Conservation (phyloP, 2,113 vertebrate genomes). For the Chinchilla lanigera region DNA sequence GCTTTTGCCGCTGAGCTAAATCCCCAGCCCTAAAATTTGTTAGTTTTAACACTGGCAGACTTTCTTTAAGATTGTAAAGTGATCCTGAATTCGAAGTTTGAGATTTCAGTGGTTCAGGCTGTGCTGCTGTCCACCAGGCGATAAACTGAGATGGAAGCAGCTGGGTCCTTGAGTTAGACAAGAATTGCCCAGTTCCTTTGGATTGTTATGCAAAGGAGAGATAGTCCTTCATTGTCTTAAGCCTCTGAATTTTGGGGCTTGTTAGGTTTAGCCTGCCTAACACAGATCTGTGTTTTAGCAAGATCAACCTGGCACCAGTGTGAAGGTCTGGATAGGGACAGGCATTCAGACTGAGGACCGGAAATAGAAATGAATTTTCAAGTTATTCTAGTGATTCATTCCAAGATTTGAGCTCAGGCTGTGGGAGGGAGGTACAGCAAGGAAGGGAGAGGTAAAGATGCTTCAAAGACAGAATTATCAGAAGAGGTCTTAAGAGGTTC, state of each 20-base stretch:
- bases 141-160: neutral
- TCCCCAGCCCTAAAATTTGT: slow-evolving; percentile 5
- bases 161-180: neutral
- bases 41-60: neutral
- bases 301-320: neutral
- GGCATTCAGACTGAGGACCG: neutral
- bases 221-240: neutral
- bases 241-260: neutral
- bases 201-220: neutral
- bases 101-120: neutral
- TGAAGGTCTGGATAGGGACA: neutral
- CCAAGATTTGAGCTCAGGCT: neutral
- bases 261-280: neutral
- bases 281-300: neutral
- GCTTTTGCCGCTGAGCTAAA: too few species aligned
- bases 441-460: neutral
- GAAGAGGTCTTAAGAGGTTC: neutral
- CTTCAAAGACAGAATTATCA: neutral
- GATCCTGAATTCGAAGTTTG: neutral
- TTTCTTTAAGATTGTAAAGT: neutral
- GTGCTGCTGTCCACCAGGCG: neutral
- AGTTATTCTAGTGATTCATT: neutral
- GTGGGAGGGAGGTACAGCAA: neutral
- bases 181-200: neutral
- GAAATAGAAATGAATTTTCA: neutral